Conservation (phyloP, 1,140 invertebrate species). For the Gonatopus flavifemur region DNA sequence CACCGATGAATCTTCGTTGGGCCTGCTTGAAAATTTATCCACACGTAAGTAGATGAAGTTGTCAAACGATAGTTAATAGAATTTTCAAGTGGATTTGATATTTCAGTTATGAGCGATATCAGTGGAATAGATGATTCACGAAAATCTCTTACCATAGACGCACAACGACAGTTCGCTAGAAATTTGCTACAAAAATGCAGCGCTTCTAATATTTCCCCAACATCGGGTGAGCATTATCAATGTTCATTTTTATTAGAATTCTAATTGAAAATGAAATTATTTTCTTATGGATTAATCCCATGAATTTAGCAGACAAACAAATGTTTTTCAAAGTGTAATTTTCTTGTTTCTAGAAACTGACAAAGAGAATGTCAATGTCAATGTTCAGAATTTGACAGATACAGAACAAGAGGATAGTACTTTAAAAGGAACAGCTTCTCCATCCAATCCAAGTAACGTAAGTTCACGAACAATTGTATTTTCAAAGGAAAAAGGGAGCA, state of each 20-base stretch:
- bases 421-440: background rate
- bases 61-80: conserved; percentile 2
- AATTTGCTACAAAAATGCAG: conserved; percentile 38
- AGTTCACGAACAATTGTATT: conserved; percentile 7
- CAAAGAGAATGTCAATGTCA: conserved; percentile 27
- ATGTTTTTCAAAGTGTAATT: conserved; percentile 3
- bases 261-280: conserved; percentile 7
- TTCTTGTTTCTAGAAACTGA: conserved; percentile 25
- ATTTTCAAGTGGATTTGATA: conserved; percentile 4
- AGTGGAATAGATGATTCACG: conserved; percentile 10
- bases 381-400: conserved; percentile 15
- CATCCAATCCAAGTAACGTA: conserved; percentile 13
- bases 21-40: conserved; percentile 38
- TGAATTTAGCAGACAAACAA: too few relatives aligned
- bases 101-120: conserved; percentile 16
- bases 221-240: conserved; percentile 10
- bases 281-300: background rate
- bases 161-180: conserved; percentile 36
- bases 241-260: background rate
- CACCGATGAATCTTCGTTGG: conserved; percentile 30
- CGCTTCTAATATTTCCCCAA: conserved; percentile 3
- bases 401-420: conserved; percentile 1
- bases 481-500: background rate
- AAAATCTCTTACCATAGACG: conserved; percentile 17
- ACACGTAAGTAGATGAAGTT: too few relatives aligned